Conservation (phyloP, 2,888 invertebrate species). For the Creontiades dilutus region DNA sequence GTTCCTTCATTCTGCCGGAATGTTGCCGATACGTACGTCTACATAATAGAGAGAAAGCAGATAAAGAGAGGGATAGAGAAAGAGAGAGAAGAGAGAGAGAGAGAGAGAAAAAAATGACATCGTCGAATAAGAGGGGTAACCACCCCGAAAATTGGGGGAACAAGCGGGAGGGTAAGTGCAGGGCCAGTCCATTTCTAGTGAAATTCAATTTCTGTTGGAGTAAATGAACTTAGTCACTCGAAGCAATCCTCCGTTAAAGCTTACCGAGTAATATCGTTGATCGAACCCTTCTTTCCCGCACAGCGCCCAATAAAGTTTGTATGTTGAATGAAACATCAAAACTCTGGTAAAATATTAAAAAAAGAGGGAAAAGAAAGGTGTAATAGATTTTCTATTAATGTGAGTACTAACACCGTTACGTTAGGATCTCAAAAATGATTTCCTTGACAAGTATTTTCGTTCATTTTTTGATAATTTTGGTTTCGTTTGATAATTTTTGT, state of each 20-base stretch:
- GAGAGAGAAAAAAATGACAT: neutral
- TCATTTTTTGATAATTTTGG: too few species aligned
- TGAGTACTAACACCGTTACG: too few species aligned
- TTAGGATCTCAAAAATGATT: too few species aligned
- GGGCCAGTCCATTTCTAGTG: constrained; percentile 57
- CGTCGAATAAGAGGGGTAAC: neutral
- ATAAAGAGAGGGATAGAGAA: neutral
- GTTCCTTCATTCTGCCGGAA: too few species aligned
- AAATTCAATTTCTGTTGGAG: constrained; percentile 58
- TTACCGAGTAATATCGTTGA: constrained; percentile 60
- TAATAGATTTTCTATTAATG: too few species aligned
- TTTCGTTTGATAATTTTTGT: too few species aligned
- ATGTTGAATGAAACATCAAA: constrained; percentile 21
- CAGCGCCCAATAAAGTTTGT: neutral
- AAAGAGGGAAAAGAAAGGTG: neutral
- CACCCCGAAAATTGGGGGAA: neutral
- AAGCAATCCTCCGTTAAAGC: constrained; percentile 65
- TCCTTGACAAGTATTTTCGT: too few species aligned
- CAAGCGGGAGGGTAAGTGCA: neutral
- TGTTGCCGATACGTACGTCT: too few species aligned
- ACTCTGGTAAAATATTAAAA: neutral
- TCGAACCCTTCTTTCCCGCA: constrained; percentile 43
- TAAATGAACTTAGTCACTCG: constrained; percentile 64
- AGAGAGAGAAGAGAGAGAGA: too few species aligned
- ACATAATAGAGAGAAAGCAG: too few species aligned